Base-by-base conservation (phyloP, 2,113 vertebrate genomes). In the Heterotis niloticus region DNA sequence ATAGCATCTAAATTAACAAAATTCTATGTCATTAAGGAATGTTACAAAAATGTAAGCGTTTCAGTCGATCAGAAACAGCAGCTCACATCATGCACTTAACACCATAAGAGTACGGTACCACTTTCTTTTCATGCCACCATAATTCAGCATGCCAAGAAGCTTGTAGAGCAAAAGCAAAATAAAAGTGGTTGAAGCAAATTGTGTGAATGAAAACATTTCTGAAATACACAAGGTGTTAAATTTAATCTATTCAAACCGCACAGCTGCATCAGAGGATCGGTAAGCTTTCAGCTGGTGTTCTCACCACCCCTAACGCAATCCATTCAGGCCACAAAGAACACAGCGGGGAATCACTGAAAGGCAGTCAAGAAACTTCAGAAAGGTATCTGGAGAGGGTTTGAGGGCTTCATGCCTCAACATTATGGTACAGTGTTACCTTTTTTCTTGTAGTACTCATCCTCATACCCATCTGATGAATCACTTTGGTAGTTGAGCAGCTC, bases 391-490 rank as follows among this genome's bases (percentile, higher is more conserved):
- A 79, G 24, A 34, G 20, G 28, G 34, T 75, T 54, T 66, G 57
- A 29, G n/a, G 34, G 20, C 17, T 68, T 74, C 65, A 64, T 66
- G 28, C 52, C 57, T n/a, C 68, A 16, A 73, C 5, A 11, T 73
- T 1, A 68, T 28, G 52, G 75, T 7, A 24, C 10, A 18, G 64
- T 24, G 82, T 80, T 89, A 98, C 98, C 97, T 96, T 92, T 98
- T 83, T 97, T 97, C 85, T 95, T 97, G 89, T 95, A 94, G 87
- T 96, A 98, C 17, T 96, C 94, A 0, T 99, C 96, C 78, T 96
- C 94, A 1, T 95, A 90, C 0, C 93, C 95, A 1, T 96, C 95
- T 0, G 94, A 92, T 0, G 94, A 93, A 5, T 97, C 96, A 0
- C 94, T 95, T 75, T 91, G 87, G 3, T 98, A 98, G 82, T 90